These are phyloP conservation scores for Taenioides sp. DNA, from an alignment of 2,797 vertebrate genomes.

Conservation along the genomic window DNA sequence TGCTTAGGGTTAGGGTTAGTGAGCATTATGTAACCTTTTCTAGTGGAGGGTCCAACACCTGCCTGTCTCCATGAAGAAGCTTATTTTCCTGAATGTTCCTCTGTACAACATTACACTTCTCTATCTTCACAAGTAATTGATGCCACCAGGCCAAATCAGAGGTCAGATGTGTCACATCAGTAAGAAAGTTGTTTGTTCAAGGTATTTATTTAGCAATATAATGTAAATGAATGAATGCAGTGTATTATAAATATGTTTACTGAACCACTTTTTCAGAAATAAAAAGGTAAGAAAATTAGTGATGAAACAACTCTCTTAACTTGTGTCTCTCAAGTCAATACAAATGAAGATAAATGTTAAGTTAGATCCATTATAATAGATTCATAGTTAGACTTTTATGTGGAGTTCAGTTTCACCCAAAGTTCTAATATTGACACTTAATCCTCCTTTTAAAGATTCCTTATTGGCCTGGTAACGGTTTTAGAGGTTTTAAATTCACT, in stretches of 20 bases:
- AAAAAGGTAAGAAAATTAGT: background rate
- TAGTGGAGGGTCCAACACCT: background rate
- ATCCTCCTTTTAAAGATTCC: conserved; percentile 26
- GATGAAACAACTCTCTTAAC: conserved; percentile 19
- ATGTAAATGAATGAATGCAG: background rate
- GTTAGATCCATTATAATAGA: background rate
- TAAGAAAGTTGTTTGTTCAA: too few species aligned
- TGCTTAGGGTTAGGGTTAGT: too few species aligned
- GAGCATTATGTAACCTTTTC: background rate
- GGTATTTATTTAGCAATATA: background rate
- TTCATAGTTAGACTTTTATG: conserved; percentile 60
- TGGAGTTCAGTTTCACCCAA: conserved; percentile 40
- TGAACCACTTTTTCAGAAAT: background rate
- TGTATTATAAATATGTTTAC: too few species aligned
- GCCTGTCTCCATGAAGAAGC: too few species aligned
- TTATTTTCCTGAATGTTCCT: too few species aligned
- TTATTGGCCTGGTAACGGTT: conserved; percentile 35
- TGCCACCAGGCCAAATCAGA: background rate
- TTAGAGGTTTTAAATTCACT: conserved; percentile 47
- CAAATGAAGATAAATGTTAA: background rate
- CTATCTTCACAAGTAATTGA: background rate
- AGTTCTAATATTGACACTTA: conserved; percentile 37
- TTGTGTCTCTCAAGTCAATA: background rate
- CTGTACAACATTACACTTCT: too few species aligned
- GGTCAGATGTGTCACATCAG: background rate